Conservation (phyloP, 2,888 invertebrate species). For the Dynastes maya region DNA sequence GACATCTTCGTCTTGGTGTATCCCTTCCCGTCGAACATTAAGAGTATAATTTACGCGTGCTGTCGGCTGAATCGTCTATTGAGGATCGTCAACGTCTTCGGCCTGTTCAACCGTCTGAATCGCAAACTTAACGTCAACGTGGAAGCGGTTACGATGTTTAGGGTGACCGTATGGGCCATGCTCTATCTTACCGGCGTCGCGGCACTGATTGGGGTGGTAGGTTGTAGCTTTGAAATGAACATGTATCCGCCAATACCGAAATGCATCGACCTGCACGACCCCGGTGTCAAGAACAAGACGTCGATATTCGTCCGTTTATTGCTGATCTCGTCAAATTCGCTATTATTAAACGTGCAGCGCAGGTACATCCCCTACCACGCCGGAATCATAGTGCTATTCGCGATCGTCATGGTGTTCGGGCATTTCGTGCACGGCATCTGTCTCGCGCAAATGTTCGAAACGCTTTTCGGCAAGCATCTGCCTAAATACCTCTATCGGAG, state of each 20-base stretch:
- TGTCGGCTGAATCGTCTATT: conserved; percentile 50
- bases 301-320: conserved; percentile 26
- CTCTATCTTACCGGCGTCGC: conserved; percentile 39
- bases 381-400: conserved; percentile 33
- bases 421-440: conserved; percentile 30
- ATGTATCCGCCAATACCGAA: conserved; percentile 35
- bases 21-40: conserved; percentile 1
- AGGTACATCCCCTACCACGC: conserved; percentile 13
- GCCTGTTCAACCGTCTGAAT: conserved; percentile 34
- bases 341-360: conserved; percentile 37
- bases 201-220: conserved; percentile 38
- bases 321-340: conserved; percentile 15
- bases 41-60: conserved; percentile 20
- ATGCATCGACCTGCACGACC: conserved; percentile 25
- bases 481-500: conserved; percentile 28
- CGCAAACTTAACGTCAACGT: conserved; percentile 47
- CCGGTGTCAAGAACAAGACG: neutral
- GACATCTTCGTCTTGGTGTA: conserved; percentile 51
- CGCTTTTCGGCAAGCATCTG: conserved; percentile 18
- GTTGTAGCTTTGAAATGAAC: conserved; percentile 25
- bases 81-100: conserved; percentile 46
- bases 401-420: conserved; percentile 37
- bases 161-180: conserved; percentile 33
- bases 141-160: conserved; percentile 28
- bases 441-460: conserved; percentile 40